Conservation (phyloP, 1,140 invertebrate species). For the Rhopalosiphum maidis region DNA sequence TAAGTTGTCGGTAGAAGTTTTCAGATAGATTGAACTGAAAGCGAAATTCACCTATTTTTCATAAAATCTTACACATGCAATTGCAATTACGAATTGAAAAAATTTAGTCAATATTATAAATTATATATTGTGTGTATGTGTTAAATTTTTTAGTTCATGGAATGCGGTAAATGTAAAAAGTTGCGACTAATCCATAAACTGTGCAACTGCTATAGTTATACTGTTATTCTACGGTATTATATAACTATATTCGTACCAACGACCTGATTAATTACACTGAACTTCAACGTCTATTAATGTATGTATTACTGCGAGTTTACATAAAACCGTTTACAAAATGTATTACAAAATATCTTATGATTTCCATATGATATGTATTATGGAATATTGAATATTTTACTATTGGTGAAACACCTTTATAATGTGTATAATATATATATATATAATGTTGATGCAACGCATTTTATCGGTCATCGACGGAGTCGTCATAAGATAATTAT, state of each 20-base stretch:
- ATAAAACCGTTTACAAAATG: neutral
- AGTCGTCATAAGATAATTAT: neutral
- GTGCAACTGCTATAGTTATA: neutral
- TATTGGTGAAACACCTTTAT: neutral
- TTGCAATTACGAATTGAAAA: too few species aligned
- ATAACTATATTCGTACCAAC: neutral
- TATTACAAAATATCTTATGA: neutral
- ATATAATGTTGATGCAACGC: neutral
- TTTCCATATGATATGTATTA: neutral
- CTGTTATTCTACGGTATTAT: neutral
- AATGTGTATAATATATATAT: neutral
- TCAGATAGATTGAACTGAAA: too few species aligned
- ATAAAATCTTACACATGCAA: neutral
- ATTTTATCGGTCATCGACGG: neutral
- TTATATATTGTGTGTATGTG: neutral
- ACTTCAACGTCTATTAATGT: too few species aligned
- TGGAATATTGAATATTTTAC: conserved; percentile 10
- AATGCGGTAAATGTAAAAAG: neutral
- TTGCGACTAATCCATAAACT: neutral
- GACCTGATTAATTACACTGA: neutral
- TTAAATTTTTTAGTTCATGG: neutral
- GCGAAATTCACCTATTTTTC: too few species aligned
- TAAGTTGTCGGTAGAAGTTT: too few species aligned
- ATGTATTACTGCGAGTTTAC: neutral
- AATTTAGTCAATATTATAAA: too few species aligned